Percentiles rank a stretch among this genome's conserved stretches.
Conservation (phyloP, 1,140 invertebrate species). For the Chionoecetes opilio region DNA sequence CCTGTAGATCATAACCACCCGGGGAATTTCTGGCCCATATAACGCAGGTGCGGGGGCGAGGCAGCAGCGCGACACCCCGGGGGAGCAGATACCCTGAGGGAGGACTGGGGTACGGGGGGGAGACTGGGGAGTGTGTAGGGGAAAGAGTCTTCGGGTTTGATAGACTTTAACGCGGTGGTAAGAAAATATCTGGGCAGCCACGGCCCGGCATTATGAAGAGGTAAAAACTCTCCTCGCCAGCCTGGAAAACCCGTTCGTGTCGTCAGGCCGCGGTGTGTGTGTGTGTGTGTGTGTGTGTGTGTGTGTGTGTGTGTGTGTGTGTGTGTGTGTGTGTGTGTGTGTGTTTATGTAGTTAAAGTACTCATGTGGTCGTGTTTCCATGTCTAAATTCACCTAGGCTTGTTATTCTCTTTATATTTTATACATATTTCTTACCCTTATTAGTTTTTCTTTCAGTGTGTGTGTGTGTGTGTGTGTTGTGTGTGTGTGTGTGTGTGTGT, state of each 20-base stretch:
- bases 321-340: neutral
- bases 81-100: neutral
- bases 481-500: slow-evolving; percentile 10
- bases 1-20: slow-evolving; percentile 46
- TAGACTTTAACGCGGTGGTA: slow-evolving; percentile 76
- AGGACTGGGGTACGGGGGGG: neutral
- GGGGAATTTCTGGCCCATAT: neutral
- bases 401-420: too few species aligned
- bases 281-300: slow-evolving; percentile 2
- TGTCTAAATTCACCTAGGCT: neutral
- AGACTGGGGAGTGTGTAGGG: neutral
- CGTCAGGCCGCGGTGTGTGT: slow-evolving; percentile 47
- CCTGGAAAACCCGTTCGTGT: slow-evolving; percentile 61
- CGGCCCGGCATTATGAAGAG: slow-evolving; percentile 71
- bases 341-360: too few species aligned
- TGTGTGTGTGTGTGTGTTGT: neutral
- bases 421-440: too few species aligned
- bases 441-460: too few species aligned
- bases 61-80: neutral
- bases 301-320: neutral
- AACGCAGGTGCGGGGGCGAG: neutral
- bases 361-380: too few species aligned
- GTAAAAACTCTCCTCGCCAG: slow-evolving; percentile 68
- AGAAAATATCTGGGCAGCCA: slow-evolving; percentile 73
- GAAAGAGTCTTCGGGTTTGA: slow-evolving; percentile 24